Base-by-base conservation (phyloP, 2,797 vertebrate genomes). In the Halcyon smyrnensis region DNA sequence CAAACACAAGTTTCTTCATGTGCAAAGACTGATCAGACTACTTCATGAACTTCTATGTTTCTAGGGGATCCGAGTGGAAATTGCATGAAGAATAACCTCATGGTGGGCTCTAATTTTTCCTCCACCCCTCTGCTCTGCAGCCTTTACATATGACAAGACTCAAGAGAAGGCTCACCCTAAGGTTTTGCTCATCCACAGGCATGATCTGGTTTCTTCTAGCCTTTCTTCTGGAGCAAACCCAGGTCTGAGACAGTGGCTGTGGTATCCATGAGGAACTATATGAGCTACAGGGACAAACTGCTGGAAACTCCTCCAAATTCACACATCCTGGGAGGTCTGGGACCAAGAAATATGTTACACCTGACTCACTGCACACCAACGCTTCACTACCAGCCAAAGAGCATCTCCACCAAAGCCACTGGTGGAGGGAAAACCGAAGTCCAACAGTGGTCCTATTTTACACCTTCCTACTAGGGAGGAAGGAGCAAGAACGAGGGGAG, bases 341-440 rank as follows among this genome's bases (percentile, higher is more conserved):
- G 60, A 48, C 24, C 17, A 39, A 3, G 8, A 19, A 30, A 34
- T 13, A 45, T 0, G 2, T 51, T 41, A 36, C 1, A 2, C 11
- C 57, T 1, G 0, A 71, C 46, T 18, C 80, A 32, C 0, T 2
- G 6, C 39, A 9, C 0, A 2, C 5, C 39, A 54, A 4, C 3
- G 0, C 34, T 23, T 17, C 63, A 6, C 46, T 36, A 41, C 5
- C 41, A 28, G 27, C 0, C 4, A 28, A 10, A 57, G 7, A 80
- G 30, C 77, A n/a, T 36, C 73, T 59, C 62, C 37, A n/a, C 6
- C 56, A 50, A 56, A 68, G 50, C 54, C 39, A 18, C 8, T 1
- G 75, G 36, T 9, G 46, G 36, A 56, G 0, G 27, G 39, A 27
- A 84, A 84, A 15, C 21, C 78, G 15, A 53, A 19, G 14, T 5